phyloP scores from a whole-genome alignment of 2,797 vertebrate species.

The Cottoperca gobio region DNA sequence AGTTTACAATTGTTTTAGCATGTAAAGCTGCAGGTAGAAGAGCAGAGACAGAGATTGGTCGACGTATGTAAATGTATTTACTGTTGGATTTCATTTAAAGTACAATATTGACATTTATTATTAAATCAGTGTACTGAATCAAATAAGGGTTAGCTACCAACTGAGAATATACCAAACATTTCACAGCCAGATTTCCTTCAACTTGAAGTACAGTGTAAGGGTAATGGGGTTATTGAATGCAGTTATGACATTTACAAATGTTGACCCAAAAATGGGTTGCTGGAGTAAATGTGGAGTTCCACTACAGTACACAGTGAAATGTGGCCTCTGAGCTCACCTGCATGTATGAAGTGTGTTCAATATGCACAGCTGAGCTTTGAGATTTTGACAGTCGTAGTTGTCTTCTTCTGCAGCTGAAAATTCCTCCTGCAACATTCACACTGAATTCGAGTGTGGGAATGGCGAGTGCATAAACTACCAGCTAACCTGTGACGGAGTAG shows the following conservation, averaged over 20 bases:
- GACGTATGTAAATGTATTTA: neutral
- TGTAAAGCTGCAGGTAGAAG: constrained; percentile 6
- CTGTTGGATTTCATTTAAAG: neutral
- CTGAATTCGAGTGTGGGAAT: constrained; percentile 97
- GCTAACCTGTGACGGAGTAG: constrained; percentile 92
- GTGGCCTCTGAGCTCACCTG: neutral
- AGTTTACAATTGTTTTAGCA: constrained; percentile 11
- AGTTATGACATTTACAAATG: constrained; percentile 18
- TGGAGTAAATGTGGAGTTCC: neutral
- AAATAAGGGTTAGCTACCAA: neutral
- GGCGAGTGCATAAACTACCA: constrained; percentile 96
- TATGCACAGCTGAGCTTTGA: neutral
- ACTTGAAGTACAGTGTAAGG: neutral
- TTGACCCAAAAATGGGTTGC: neutral
- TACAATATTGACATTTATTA: neutral
- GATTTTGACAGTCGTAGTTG: constrained; percentile 5
- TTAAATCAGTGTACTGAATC: neutral
- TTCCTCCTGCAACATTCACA: constrained; percentile 95
- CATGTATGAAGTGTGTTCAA: neutral
- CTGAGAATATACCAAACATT: neutral
- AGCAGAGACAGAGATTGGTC: neutral
- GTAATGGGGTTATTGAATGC: neutral
- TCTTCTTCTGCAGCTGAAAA: constrained; percentile 89
- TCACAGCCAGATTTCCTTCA: neutral
- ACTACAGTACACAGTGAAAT: neutral